Evolutionary conservation across 1,140 invertebrate genomes (phyloP).

Genomic region (Sitobion miscanthi): DNA sequence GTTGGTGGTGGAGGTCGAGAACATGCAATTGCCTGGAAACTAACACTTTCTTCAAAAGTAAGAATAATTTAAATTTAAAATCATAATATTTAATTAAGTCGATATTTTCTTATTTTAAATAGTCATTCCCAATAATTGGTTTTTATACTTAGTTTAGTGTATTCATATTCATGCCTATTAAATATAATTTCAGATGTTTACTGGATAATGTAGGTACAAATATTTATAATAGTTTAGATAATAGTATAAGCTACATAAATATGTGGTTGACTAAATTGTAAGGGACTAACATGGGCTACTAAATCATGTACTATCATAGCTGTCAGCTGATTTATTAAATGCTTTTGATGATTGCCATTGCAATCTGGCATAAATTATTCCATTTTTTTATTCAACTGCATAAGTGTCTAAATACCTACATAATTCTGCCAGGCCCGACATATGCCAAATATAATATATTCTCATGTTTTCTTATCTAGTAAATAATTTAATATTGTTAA

Average conservation of each 20-base stretch:
- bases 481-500: no score
- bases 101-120: background rate
- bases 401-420: background rate
- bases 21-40: constrained; percentile 92
- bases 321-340: background rate
- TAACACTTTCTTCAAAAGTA: constrained; percentile 77
- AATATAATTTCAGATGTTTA: background rate
- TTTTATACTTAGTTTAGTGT: background rate
- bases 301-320: background rate
- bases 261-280: background rate
- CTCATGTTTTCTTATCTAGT: no score
- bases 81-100: background rate
- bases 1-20: constrained; percentile 94
- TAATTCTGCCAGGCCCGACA: background rate
- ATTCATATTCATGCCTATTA: background rate
- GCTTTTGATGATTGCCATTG: background rate
- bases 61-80: constrained; percentile 55
- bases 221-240: background rate
- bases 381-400: background rate
- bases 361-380: background rate
- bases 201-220: background rate
- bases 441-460: no score
- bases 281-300: background rate
- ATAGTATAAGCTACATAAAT: background rate
- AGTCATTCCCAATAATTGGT: background rate